These are phyloP conservation scores for Callosobruchus maculatus DNA, from an alignment of 2,888 invertebrate species.

Conservation along the genomic window DNA sequence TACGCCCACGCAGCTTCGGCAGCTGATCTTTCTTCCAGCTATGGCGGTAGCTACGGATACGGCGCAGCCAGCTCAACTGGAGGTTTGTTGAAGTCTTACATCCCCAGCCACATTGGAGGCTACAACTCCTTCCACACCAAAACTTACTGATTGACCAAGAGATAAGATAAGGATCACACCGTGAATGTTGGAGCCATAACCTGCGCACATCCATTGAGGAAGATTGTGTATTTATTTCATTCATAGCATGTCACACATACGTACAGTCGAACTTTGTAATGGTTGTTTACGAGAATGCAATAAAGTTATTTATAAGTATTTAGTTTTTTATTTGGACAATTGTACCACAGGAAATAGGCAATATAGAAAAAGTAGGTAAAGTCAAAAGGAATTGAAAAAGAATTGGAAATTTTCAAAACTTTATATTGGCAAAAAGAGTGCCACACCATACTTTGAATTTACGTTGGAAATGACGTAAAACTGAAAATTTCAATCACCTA, in stretches of 20 bases:
- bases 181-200: background rate
- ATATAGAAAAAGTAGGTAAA: no score
- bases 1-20: background rate
- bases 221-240: background rate
- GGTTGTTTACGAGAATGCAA: background rate
- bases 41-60: background rate
- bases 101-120: slow-evolving; percentile 8
- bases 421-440: no score
- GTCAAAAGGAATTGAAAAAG: no score
- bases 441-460: no score
- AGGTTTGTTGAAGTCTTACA: slow-evolving; percentile 8
- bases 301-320: background rate
- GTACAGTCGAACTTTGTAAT: background rate
- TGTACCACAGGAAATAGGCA: no score
- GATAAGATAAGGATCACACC: background rate
- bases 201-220: background rate
- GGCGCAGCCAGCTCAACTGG: background rate
- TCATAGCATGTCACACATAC: background rate
- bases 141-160: background rate
- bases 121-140: background rate
- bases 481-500: no score
- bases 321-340: background rate
- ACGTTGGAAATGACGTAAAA: no score
- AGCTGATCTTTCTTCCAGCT: background rate
- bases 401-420: no score